phyloP scores from a whole-genome alignment of 2,888 invertebrate species.

The Tiliacea aurago region DNA sequence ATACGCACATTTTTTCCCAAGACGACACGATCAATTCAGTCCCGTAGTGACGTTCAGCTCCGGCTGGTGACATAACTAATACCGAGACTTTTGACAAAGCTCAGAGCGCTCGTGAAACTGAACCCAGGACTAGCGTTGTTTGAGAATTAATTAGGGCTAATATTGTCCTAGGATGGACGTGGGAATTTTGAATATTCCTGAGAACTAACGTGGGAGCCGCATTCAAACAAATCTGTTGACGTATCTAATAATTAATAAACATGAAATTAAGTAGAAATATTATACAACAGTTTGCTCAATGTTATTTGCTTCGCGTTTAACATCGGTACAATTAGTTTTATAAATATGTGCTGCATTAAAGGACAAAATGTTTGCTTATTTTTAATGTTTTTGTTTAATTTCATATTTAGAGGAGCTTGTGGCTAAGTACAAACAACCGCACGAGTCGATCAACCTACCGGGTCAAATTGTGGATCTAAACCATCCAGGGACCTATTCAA shows the following conservation, averaged over 20 bases:
- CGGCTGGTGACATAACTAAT: neutral
- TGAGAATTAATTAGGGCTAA: constrained; percentile 20
- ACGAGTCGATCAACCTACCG: neutral
- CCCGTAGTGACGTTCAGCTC: neutral
- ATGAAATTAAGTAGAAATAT: neutral
- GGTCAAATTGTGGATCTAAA: neutral
- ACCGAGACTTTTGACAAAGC: constrained; percentile 24
- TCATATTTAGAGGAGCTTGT: too few relatives aligned
- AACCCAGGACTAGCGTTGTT: constrained; percentile 7
- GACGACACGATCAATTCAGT: neutral
- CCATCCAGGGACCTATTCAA: neutral
- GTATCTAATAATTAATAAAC: constrained; percentile 14
- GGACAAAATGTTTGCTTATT: neutral
- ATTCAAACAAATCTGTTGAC: constrained; percentile 21
- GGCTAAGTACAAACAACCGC: too few relatives aligned
- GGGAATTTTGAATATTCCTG: neutral
- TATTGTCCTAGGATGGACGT: constrained; percentile 15
- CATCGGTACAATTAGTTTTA: neutral
- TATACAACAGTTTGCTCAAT: neutral
- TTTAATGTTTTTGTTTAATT: too few relatives aligned
- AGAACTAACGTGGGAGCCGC: neutral
- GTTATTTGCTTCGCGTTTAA: neutral
- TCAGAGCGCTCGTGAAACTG: constrained; percentile 5
- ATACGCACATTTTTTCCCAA: neutral
- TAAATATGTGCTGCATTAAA: neutral